A percentile compares a stretch with the other conserved stretches of the same genome.
phyloP scores from a whole-genome alignment of 2,797 vertebrate species.

The Oreortyx pictus region DNA sequence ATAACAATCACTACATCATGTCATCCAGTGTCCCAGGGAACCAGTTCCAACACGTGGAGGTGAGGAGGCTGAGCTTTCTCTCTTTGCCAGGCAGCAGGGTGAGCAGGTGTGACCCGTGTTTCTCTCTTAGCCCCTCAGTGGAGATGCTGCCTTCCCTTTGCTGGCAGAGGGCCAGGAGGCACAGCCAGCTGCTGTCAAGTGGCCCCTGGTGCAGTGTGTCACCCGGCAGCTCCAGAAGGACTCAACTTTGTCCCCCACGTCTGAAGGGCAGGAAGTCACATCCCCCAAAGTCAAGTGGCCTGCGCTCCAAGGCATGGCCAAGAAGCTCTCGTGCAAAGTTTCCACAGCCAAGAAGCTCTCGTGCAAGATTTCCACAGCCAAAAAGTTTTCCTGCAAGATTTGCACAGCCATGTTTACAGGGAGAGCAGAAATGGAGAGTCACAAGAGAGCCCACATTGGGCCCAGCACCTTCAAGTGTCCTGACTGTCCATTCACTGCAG shows the following conservation, averaged over 20 bases:
- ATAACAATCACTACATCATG: constrained; percentile 85
- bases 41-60: constrained; percentile 89
- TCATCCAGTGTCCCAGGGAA: constrained; percentile 81
- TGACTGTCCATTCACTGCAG: constrained; percentile 91
- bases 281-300: constrained; percentile 48
- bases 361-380: constrained; percentile 87
- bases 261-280: constrained; percentile 45
- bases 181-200: constrained; percentile 60
- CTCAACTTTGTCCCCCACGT: constrained; percentile 46
- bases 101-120: not conserved
- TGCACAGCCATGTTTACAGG: constrained; percentile 93
- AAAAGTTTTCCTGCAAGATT: constrained; percentile 96
- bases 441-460: constrained; percentile 95
- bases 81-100: accelerated
- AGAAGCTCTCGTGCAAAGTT: constrained; percentile 43
- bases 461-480: constrained; percentile 95
- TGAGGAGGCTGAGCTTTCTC: constrained; percentile 67
- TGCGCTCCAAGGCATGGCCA: not conserved
- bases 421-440: constrained; percentile 98
- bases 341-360: constrained; percentile 88
- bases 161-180: constrained; percentile 61
- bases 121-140: constrained; percentile 79
- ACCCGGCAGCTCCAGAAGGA: constrained; percentile 70
- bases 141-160: constrained; percentile 85
- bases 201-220: constrained; percentile 79